These are phyloP conservation scores for Nomada flava DNA, from an alignment of 2,888 invertebrate species.

Conservation along the genomic window DNA sequence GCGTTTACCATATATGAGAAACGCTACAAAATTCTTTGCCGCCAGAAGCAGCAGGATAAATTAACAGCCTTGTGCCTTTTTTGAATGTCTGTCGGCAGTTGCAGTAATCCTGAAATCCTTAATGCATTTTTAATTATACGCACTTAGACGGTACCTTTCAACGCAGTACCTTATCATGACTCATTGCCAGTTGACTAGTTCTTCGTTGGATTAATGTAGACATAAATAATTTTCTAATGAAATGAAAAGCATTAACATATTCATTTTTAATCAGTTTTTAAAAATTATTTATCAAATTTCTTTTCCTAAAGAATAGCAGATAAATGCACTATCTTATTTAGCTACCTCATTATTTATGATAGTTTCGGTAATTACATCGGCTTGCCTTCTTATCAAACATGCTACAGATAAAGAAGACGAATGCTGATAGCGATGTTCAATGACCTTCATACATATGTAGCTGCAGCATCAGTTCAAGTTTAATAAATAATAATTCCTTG, in stretches of 20 bases:
- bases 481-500: neutral
- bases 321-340: no score
- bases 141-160: neutral
- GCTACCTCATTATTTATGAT: no score
- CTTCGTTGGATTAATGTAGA: no score
- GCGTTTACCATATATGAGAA: slow-evolving; percentile 40
- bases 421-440: neutral
- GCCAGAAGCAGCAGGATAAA: slow-evolving; percentile 1
- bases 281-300: neutral
- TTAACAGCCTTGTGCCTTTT: slow-evolving; percentile 40
- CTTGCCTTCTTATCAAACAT: neutral
- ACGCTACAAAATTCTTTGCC: slow-evolving; percentile 7
- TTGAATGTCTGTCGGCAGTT: neutral
- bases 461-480: neutral
- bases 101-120: slow-evolving; percentile 11
- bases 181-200: no score
- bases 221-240: neutral
- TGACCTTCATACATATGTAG: neutral
- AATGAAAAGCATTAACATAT: neutral
- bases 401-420: slow-evolving; percentile 1
- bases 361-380: neutral
- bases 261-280: neutral
- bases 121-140: neutral
- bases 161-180: neutral
- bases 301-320: neutral